phyloP scores from a whole-genome alignment of 2,797 vertebrate genomes.

The Phylloscopus collybita region DNA sequence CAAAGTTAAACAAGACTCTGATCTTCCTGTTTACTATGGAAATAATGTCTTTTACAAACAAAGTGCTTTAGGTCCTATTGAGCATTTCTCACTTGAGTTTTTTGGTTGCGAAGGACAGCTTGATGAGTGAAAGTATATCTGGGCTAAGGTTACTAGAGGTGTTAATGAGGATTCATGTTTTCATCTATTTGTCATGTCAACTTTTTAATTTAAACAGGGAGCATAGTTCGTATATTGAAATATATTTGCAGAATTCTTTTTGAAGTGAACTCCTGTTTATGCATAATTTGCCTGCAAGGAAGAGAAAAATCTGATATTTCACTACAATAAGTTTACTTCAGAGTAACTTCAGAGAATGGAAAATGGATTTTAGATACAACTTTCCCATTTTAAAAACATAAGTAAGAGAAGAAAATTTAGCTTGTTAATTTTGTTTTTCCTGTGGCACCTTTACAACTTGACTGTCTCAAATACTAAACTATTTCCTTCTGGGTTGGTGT shows the following conservation, averaged over 20 bases:
- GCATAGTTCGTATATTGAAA: background rate
- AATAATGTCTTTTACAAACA: background rate
- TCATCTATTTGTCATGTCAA: background rate
- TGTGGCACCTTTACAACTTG: background rate
- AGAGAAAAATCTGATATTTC: background rate
- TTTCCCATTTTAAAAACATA: background rate
- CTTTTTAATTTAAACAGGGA: background rate
- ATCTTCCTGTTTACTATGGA: background rate
- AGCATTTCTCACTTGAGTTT: background rate
- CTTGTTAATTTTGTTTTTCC: background rate
- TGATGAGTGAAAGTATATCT: background rate
- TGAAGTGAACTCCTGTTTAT: background rate
- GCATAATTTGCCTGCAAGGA: background rate
- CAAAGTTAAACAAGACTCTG: slow-evolving; percentile 3
- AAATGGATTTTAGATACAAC: background rate
- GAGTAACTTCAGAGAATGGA: background rate
- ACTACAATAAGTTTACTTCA: background rate
- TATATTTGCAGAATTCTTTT: background rate
- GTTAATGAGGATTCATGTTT: slow-evolving; percentile 29
- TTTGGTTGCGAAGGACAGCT: background rate
- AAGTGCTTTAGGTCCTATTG: background rate
- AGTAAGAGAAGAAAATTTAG: background rate
- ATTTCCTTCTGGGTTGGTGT: background rate
- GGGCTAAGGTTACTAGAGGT: background rate
- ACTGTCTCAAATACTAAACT: background rate